Percentiles rank a stretch among this genome's conserved stretches.
Evolutionary conservation across 1,140 invertebrate genomes (phyloP).

Genomic region (Drosophila biarmipes): DNA sequence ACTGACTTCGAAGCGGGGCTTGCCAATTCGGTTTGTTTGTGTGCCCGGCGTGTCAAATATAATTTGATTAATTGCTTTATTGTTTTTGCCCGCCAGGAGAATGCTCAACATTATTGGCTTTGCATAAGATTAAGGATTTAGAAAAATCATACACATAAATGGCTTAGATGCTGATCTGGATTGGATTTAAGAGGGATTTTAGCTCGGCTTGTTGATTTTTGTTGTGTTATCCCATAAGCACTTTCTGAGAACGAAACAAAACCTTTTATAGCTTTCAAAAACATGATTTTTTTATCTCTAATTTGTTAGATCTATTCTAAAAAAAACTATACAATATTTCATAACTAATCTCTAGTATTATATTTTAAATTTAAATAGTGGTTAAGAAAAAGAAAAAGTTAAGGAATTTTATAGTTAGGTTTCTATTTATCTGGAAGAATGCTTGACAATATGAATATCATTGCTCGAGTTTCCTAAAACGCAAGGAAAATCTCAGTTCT

Average conservation of each 20-base stretch:
- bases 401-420: no score
- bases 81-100: constrained; percentile 38
- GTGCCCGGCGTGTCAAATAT: constrained; percentile 63
- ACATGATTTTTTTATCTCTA: no score
- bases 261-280: no score
- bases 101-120: constrained; percentile 35
- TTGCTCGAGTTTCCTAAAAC: background rate
- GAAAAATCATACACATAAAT: constrained; percentile 39
- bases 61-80: constrained; percentile 80
- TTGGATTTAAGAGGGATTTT: background rate
- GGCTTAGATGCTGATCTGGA: constrained; percentile 3
- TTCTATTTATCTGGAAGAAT: no score
- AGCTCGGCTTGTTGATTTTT: background rate
- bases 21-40: constrained; percentile 62
- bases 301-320: no score
- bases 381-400: no score
- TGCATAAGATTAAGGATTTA: constrained; percentile 37
- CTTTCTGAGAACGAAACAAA: no score
- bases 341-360: no score
- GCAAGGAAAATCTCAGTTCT: background rate
- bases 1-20: constrained; percentile 24
- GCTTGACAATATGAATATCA: no score
- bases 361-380: no score
- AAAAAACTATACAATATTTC: background rate
- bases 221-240: background rate